Base-by-base conservation (phyloP, 2,113 vertebrate species). In the Proteles cristata region DNA sequence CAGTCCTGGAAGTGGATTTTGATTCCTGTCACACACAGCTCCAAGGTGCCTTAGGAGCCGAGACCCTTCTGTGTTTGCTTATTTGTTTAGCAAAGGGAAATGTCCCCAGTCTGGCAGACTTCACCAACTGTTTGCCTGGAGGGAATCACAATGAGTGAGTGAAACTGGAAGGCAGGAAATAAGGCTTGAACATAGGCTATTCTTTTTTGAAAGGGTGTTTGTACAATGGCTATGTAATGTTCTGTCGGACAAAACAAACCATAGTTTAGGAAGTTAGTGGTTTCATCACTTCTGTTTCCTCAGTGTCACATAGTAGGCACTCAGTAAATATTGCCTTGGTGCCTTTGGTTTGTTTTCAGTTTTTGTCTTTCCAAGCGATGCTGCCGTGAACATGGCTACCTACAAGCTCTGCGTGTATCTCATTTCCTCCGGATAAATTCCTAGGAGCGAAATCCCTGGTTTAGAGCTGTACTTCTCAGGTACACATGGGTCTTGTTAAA, bases 81-180 rank as follows among this genome's bases (percentile, higher is more conserved):
- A 69, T 82, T 87, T 93, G 88, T 83, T 93, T 89, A 93, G 90
- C 93, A 25, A 86, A 87, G 76, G 55, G 58, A 82, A 76, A 25
- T 7, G 39, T 71, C 45, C 83, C 35, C 61, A 25, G 50, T 61
- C 35, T 11, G 25, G 25, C 39, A 69, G 80, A 28, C 35, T 53
- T 81, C 25, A 26, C 0, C 3, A 66, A 68, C 17, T 80, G n/a
- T 69, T 86, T 90, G 48, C 66, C 43, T 71, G 66, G 91, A 81
- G 58, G 91, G 35, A 88, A 85, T 71, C 66, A 48, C 28, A 79
- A 21, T 73, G 61, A 90, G 33, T 17, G 94, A 85, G 58, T 63
- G 66, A 85, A 63, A 33, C 84, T 76, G 48, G 74, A 68, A 83
- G 43, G n/a, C 45, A 68, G 77, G 88, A 89, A 82, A 16, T 35